Conservation (phyloP, 2,888 invertebrate species). For the Mongoloraphidia duomilia region DNA sequence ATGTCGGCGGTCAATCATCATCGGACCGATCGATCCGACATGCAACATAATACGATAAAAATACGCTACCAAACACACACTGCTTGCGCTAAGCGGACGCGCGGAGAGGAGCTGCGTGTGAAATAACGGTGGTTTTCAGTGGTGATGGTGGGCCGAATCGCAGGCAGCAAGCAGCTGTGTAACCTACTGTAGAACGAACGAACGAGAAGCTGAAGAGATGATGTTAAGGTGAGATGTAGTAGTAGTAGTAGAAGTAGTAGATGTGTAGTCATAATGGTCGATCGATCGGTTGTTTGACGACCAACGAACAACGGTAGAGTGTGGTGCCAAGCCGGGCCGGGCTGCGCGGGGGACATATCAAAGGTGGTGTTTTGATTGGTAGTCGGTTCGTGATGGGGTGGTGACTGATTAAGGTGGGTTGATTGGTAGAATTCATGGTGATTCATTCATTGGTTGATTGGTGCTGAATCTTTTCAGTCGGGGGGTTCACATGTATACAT, state of each 20-base stretch:
- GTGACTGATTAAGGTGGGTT: slow-evolving; percentile 18
- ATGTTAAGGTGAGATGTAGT: slow-evolving; percentile 4
- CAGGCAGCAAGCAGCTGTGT: no score
- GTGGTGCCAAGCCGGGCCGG: no score
- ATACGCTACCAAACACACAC: slow-evolving; percentile 3
- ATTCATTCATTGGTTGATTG: background rate
- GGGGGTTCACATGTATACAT: slow-evolving; percentile 4
- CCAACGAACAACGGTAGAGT: no score
- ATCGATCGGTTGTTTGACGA: background rate
- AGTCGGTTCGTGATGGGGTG: slow-evolving; percentile 7
- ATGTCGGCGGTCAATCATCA: no score
- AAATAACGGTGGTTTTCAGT: no score
- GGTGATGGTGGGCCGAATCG: no score
- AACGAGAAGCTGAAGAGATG: background rate
- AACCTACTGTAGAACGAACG: no score
- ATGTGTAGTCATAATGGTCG: background rate
- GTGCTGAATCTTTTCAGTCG: no score
- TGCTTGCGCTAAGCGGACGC: background rate
- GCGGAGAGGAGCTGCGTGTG: background rate
- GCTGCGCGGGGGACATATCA: no score
- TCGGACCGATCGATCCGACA: background rate
- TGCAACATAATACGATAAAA: background rate
- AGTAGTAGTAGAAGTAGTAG: slow-evolving; percentile 2
- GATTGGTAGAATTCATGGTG: slow-evolving; percentile 17
- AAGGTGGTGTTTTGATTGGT: background rate